Evolutionary conservation across 2,113 vertebrate genomes (phyloP).

Genomic region (Vimba vimba): DNA sequence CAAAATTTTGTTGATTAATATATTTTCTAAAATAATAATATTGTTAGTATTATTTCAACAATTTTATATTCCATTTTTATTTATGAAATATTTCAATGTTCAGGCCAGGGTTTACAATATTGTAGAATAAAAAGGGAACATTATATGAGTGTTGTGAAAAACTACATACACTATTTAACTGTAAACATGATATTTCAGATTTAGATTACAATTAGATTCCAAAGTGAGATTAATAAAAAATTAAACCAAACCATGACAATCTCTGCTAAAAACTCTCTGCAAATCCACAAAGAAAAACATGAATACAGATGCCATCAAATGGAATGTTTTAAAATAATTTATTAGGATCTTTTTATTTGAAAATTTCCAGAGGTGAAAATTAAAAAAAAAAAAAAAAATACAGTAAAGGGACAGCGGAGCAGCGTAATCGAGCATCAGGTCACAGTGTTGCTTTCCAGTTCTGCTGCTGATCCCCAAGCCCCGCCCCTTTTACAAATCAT

Average conservation of each 20-base stretch:
- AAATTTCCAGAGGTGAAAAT: conserved; percentile 83
- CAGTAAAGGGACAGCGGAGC: conserved; percentile 68
- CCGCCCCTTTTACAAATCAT: conserved; percentile 56
- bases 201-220: background rate
- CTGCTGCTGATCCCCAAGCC: conserved; percentile 55
- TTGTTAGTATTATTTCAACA: background rate
- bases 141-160: background rate
- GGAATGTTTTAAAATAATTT: conserved; percentile 96
- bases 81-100: background rate
- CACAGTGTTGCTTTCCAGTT: conserved; percentile 56
- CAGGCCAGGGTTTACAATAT: background rate
- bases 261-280: background rate
- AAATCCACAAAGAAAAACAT: background rate
- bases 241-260: background rate
- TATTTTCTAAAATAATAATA: too few relatives aligned
- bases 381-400: conserved; percentile 61
- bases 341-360: conserved; percentile 95
- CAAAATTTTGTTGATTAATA: too few relatives aligned
- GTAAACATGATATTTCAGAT: background rate
- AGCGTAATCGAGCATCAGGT: conserved; percentile 62
- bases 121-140: too few relatives aligned
- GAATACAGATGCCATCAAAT: conserved; percentile 19
- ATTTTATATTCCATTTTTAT: background rate
- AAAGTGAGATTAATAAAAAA: background rate
- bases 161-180: background rate